phyloP scores from a whole-genome alignment of 2,888 invertebrate species.

The Caenorhabditis panamensis region DNA sequence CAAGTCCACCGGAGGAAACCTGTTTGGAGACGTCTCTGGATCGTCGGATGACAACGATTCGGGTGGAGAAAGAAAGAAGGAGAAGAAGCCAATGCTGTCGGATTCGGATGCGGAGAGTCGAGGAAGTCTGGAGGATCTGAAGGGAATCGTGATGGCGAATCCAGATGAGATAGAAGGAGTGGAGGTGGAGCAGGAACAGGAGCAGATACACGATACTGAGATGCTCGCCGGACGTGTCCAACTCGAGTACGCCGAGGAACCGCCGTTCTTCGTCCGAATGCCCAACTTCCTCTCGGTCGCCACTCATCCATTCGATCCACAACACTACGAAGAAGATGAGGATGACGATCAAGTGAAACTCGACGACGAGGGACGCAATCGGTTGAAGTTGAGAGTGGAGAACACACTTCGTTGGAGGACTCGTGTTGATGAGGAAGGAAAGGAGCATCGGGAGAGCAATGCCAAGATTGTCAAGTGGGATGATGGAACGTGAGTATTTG shows the following conservation, averaged over 20 bases:
- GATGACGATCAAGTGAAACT: slow-evolving; percentile 95
- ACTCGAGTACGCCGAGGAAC: slow-evolving; percentile 32
- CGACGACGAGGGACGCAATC: slow-evolving; percentile 96
- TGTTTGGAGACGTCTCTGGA: slow-evolving; percentile 64
- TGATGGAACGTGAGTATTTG: slow-evolving; percentile 86
- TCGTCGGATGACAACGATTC: slow-evolving; percentile 56
- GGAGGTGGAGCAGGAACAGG: slow-evolving; percentile 56
- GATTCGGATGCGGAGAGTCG: slow-evolving; percentile 51
- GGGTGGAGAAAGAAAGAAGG: background rate
- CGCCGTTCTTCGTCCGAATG: slow-evolving; percentile 82
- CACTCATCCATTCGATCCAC: slow-evolving; percentile 94
- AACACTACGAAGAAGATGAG: slow-evolving; percentile 94
- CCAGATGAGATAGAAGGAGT: slow-evolving; percentile 62
- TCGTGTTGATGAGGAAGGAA: slow-evolving; percentile 85
- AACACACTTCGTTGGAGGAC: slow-evolving; percentile 95
- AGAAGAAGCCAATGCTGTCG: slow-evolving; percentile 35
- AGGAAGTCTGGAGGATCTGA: slow-evolving; percentile 46
- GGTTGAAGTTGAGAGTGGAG: slow-evolving; percentile 86
- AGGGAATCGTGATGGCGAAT: slow-evolving; percentile 64
- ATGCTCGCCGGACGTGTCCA: slow-evolving; percentile 21
- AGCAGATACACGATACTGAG: slow-evolving; percentile 40
- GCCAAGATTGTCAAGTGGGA: slow-evolving; percentile 97
- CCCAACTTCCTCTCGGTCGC: slow-evolving; percentile 99
- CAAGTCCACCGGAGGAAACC: slow-evolving; percentile 23
- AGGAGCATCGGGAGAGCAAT: slow-evolving; percentile 90